These are phyloP conservation scores for Spilarctia lutea DNA, from an alignment of 2,888 invertebrate genomes.

Conservation along the genomic window DNA sequence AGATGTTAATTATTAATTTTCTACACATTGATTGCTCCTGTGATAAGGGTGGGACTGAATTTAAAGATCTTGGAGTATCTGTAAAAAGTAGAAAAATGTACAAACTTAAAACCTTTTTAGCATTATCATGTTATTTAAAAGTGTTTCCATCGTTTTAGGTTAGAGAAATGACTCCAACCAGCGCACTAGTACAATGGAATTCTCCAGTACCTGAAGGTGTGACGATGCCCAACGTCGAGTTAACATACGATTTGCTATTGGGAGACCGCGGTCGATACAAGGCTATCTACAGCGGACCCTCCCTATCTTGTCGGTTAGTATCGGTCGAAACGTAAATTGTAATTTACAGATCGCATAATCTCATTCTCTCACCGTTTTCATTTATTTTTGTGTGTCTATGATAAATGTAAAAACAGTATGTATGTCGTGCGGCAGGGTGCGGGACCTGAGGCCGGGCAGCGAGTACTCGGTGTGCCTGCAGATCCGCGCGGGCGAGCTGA, in stretches of 20 bases:
- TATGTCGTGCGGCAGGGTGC: slow-evolving; percentile 79
- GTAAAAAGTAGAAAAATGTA: not conserved
- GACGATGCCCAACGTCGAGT: slow-evolving; percentile 82
- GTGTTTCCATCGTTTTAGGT: slow-evolving; percentile 83
- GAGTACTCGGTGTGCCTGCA: slow-evolving; percentile 94
- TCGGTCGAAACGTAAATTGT: not conserved
- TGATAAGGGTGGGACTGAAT: not conserved
- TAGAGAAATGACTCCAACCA: slow-evolving; percentile 93
- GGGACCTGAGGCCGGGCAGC: slow-evolving; percentile 95
- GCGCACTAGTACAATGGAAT: slow-evolving; percentile 95
- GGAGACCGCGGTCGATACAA: slow-evolving; percentile 95
- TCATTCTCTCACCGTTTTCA: not conserved
- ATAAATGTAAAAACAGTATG: not conserved
- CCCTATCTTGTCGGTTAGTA: slow-evolving; percentile 89
- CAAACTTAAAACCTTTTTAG: not conserved
- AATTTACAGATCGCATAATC: not conserved
- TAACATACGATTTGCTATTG: slow-evolving; percentile 93
- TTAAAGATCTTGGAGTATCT: not conserved
- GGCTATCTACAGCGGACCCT: slow-evolving; percentile 92
- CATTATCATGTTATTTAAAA: slow-evolving; percentile 3
- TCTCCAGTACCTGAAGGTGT: slow-evolving; percentile 85
- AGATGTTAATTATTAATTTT: not conserved
- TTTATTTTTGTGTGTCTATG: not conserved
- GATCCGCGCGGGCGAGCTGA: slow-evolving; percentile 91
- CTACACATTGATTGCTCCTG: not conserved